Conservation (phyloP, 2,888 invertebrate genomes). For the Phengaris alcon region DNA sequence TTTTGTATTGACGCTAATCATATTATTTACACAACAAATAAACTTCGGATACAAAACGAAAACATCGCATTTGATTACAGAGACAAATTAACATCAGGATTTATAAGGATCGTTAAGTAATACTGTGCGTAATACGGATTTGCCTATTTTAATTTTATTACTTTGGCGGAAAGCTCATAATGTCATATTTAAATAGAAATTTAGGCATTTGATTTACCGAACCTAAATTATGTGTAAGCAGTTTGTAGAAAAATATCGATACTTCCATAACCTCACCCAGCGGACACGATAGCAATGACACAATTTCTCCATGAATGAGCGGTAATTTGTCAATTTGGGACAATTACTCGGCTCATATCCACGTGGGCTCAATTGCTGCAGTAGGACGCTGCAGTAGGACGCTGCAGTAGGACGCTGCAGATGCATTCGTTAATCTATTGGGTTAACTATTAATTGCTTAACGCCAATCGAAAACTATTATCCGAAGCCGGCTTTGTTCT, state of each 20-base stretch:
- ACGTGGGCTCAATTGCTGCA: conserved; percentile 59
- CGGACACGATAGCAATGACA: conserved; percentile 37
- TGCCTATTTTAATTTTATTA: too few relatives aligned
- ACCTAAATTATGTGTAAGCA: too few relatives aligned
- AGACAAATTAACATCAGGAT: neutral
- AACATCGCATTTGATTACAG: conserved; percentile 1
- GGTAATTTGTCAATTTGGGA: conserved; percentile 69
- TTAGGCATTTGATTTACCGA: too few relatives aligned
- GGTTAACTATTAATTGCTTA: conserved; percentile 32
- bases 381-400: conserved; percentile 50
- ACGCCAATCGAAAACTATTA: conserved; percentile 30
- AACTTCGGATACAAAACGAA: neutral
- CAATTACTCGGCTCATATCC: conserved; percentile 61
- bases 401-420: conserved; percentile 56
- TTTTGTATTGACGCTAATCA: conserved; percentile 3
- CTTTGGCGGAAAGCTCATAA: too few relatives aligned
- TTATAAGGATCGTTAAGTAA: neutral
- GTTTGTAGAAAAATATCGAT: neutral
- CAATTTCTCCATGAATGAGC: conserved; percentile 48
- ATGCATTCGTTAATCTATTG: conserved; percentile 66
- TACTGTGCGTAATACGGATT: too few relatives aligned
- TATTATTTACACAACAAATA: conserved; percentile 2
- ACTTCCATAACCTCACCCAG: neutral
- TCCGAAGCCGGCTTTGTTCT: conserved; percentile 8
- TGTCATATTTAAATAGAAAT: too few relatives aligned